Evolutionary conservation across 2,113 vertebrate species (phyloP).

Genomic region (Rhinoderma darwinii): DNA sequence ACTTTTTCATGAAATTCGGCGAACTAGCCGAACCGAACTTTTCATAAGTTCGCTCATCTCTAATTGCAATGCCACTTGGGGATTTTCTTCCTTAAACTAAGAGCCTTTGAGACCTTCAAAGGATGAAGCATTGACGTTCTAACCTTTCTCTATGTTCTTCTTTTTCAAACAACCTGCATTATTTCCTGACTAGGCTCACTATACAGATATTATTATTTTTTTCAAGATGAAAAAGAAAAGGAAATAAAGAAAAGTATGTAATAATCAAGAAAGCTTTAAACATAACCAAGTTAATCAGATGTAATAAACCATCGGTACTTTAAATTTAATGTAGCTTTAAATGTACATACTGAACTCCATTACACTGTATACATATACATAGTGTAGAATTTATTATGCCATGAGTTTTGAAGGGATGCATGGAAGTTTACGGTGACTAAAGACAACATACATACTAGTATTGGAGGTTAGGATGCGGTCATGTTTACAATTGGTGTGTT

Average conservation of each 20-base stretch:
- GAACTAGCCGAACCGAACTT: too few species aligned
- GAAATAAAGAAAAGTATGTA: background rate
- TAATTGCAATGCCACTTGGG: conserved; percentile 13
- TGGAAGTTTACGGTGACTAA: too few species aligned
- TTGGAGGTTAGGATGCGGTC: background rate
- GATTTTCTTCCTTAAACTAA: conserved; percentile 6
- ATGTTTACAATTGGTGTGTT: background rate
- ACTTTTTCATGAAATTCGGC: too few species aligned
- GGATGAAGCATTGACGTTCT: conserved; percentile 4
- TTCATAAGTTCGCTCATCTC: too few species aligned
- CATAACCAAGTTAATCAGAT: too few species aligned
- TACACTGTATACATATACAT: too few species aligned
- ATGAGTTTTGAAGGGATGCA: too few species aligned
- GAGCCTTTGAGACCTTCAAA: conserved; percentile 20
- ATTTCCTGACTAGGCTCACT: background rate
- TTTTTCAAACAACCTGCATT: conserved; percentile 4
- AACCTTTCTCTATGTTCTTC: background rate
- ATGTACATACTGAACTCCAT: too few species aligned
- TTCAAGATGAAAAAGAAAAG: background rate
- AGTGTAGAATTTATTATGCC: too few species aligned
- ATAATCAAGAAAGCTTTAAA: too few species aligned
- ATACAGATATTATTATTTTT: background rate
- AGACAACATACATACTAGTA: background rate
- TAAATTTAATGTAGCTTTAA: too few species aligned
- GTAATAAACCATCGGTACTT: background rate